Base-by-base conservation (phyloP, 2,113 vertebrate species). In the Catharus minimus region DNA sequence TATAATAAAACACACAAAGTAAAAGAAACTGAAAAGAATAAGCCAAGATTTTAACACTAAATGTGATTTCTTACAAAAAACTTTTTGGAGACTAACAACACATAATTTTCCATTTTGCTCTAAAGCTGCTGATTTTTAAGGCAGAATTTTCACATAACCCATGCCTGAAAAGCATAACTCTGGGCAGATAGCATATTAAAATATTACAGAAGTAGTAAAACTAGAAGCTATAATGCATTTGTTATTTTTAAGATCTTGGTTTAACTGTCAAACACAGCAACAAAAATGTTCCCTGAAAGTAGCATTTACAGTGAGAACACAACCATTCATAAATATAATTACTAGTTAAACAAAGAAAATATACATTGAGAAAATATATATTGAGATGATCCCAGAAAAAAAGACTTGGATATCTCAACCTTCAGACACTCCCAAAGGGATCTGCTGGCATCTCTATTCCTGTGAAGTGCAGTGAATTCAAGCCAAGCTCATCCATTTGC, bases 111-210 rank as follows among this genome's bases (percentile, higher is more conserved):
- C 65, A 33, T 66, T 75, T 53, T 88, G 24, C 22, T 84, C 24
- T 43, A 26, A 90, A 89, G 60, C 39, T 57, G 72, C 28, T 90
- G 36, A 57, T 71, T 95, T 95, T 89, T 38, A 92, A 93, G 73
- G 67, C 33, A 82, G 86, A 94, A 89, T 92, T 28, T 80, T 82
- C 61, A 58, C 20, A 83, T 44, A 92, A 74, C 2, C 32, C 60
- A 64, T 22, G 47, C 49, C 33, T 80, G 49, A 95, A 95, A 89
- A 91, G 36, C 5, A 86, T 55, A n/a, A 56, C 41, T 94, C 38
- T 84, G 87, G 39, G 41, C 47, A 84, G 67, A 88, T 0, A 68
- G 14, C 4, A 21, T 33, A 66, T 60, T 69, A 77, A 85, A 81
- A 71, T 73, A 57, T 57, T 16, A 30, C 4, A 22, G 41, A 85